Conservation (phyloP, 2,888 invertebrate species). For the Thecocarcelia acutangulata region DNA sequence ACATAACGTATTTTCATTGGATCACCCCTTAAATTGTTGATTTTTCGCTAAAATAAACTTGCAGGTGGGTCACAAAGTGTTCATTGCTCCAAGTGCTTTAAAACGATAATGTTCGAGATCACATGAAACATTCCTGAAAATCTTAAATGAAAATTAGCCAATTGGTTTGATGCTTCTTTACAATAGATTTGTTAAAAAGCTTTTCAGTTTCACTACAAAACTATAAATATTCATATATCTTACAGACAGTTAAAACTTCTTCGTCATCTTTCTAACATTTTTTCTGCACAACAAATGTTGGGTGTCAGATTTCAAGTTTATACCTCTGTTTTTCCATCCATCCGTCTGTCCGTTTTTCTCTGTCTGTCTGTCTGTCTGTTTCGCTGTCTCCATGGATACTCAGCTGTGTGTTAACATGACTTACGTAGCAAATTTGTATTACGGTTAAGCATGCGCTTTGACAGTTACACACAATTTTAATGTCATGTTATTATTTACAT, state of each 20-base stretch:
- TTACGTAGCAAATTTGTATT: conserved; percentile 51
- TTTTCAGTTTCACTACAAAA: conserved; percentile 4
- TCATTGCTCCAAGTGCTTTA: too few relatives aligned
- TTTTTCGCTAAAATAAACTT: too few relatives aligned
- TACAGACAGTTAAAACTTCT: conserved; percentile 5
- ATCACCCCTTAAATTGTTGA: too few relatives aligned
- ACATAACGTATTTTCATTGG: too few relatives aligned
- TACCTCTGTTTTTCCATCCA: neutral
- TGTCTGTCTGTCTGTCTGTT: neutral
- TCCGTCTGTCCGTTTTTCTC: neutral
- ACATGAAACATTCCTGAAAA: too few relatives aligned
- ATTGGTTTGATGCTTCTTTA: too few relatives aligned
- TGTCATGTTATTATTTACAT: conserved; percentile 66
- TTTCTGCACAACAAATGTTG: conserved; percentile 27
- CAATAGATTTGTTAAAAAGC: neutral
- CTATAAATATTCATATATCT: neutral
- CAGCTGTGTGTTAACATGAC: neutral
- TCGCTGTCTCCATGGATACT: neutral
- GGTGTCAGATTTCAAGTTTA: conserved; percentile 49
- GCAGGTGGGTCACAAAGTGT: too few relatives aligned
- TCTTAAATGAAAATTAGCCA: too few relatives aligned
- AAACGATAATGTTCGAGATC: too few relatives aligned
- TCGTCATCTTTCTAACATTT: conserved; percentile 2
- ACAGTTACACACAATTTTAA: conserved; percentile 67
- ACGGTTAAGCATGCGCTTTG: conserved; percentile 68